Evolutionary conservation across 2,113 vertebrate genomes (phyloP).

Genomic region (Hucho hucho): DNA sequence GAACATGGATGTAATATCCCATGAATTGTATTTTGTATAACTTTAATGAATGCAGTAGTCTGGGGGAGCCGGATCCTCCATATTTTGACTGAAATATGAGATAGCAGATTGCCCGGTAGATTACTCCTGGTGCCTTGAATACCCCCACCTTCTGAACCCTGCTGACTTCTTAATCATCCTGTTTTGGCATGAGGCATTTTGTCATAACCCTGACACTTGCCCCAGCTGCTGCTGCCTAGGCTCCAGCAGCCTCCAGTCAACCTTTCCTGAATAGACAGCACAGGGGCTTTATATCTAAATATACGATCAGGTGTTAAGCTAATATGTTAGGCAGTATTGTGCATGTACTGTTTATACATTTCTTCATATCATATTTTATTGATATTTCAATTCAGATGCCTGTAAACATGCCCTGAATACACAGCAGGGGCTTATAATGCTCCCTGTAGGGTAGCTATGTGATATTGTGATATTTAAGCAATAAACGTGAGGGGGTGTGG

Average conservation of each 20-base stretch:
- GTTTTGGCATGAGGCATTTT: not conserved
- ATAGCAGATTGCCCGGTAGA: not conserved
- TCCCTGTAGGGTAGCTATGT: too few species aligned
- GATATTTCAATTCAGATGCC: too few species aligned
- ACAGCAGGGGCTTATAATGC: too few species aligned
- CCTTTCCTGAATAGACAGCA: not conserved
- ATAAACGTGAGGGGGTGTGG: too few species aligned
- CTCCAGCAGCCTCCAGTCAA: not conserved
- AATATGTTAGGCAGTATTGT: too few species aligned
- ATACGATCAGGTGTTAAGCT: too few species aligned
- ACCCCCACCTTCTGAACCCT: not conserved
- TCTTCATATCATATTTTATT: too few species aligned
- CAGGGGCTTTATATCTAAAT: too few species aligned
- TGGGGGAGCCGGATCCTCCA: too few species aligned
- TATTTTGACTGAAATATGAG: not conserved
- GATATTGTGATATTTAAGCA: too few species aligned
- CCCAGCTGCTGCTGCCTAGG: not conserved
- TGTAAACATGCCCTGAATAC: too few species aligned
- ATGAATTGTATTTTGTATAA: not conserved
- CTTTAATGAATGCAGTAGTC: not conserved
- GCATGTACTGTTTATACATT: too few species aligned
- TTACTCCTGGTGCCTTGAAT: not conserved
- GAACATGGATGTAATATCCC: not conserved
- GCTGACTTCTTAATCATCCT: not conserved
- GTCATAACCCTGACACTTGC: not conserved